Base-by-base conservation (phyloP, 2,888 invertebrate genomes). In the Scelioninae gen. 1 region DNA sequence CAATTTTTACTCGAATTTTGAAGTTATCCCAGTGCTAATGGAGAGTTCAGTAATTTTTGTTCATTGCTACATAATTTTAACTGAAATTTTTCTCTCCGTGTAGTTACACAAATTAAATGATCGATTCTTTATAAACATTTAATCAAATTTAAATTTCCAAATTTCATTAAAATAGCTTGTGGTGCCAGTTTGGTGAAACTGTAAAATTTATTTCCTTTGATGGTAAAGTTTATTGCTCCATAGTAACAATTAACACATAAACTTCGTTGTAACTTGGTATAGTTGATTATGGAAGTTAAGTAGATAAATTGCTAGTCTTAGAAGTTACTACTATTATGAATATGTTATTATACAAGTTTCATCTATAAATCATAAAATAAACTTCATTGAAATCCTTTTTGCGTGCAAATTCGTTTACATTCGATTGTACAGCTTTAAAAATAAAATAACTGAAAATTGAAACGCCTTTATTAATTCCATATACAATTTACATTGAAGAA, bases 241-340 rank as follows among this genome's bases (percentile, higher is more conserved):
- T 56, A 65, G 49, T 43, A 76, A 76, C 66, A 76, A 76, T 76
- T 66, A 66, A 58, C 75, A 58, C 58, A 5, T 58, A 58, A 63
- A 76, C 75, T 76, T 66, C 10, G 15, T 51, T 76, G 60, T 43
- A 60, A 68, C 63, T 76, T 56, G 10, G 23, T 15, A 23, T 29
- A 68, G 45, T 53, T 76, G 68, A 68, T 68, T 76, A 62, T 40
- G 32, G 11, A 60, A 76, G 60, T 62, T 76, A 58, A 55, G 43
- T 76, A 29, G 76, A 60, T 45, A 68, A 60, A 76, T 76, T 56
- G 53, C 15, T 38, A 40, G 66, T 51, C 76, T 60, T 53, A 68
- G 65, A 66, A 75, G 53, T 76, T 53, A 32, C 34, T 51, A 47
- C 32, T 43, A 40, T 55, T 66, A 66, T 32, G 40, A 55, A 55